Conservation (phyloP, 2,113 vertebrate genomes). For the Tympanuchus pallidicinctus region DNA sequence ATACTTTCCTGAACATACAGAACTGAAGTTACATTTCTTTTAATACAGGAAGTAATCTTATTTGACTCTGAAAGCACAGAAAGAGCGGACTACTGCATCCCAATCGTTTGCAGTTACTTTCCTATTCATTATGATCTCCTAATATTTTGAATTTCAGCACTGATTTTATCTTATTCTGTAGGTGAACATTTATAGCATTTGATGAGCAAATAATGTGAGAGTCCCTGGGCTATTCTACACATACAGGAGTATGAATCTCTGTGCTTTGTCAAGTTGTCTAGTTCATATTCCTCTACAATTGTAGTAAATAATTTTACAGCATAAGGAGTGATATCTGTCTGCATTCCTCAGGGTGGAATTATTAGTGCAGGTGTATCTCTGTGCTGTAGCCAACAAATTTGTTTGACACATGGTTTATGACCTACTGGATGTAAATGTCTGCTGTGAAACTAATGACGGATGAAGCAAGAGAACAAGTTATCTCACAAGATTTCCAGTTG, state of each 20-base stretch:
- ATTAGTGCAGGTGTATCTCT: slow-evolving; percentile 14
- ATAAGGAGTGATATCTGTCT: background rate
- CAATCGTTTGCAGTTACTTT: background rate
- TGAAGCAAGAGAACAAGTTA: slow-evolving; percentile 33
- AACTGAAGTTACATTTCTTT: background rate
- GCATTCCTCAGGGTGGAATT: background rate
- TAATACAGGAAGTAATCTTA: background rate
- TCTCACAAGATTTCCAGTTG: slow-evolving; percentile 46
- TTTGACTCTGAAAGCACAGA: background rate
- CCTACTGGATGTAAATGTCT: slow-evolving; percentile 53
- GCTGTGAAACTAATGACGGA: slow-evolving; percentile 36
- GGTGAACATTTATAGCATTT: background rate
- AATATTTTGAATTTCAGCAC: background rate
- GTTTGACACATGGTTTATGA: slow-evolving; percentile 41
- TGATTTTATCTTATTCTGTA: background rate
- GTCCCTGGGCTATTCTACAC: background rate
- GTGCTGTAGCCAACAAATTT: background rate
- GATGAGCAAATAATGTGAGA: background rate
- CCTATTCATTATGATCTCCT: background rate
- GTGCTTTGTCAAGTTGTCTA: background rate
- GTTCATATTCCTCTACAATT: background rate
- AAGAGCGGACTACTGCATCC: background rate
- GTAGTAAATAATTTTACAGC: slow-evolving; percentile 10
- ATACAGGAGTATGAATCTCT: background rate
- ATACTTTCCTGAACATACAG: background rate